These are phyloP conservation scores for Montipora sp. DNA, from an alignment of 64 coral and sea anemone species.

Conservation along the genomic window DNA sequence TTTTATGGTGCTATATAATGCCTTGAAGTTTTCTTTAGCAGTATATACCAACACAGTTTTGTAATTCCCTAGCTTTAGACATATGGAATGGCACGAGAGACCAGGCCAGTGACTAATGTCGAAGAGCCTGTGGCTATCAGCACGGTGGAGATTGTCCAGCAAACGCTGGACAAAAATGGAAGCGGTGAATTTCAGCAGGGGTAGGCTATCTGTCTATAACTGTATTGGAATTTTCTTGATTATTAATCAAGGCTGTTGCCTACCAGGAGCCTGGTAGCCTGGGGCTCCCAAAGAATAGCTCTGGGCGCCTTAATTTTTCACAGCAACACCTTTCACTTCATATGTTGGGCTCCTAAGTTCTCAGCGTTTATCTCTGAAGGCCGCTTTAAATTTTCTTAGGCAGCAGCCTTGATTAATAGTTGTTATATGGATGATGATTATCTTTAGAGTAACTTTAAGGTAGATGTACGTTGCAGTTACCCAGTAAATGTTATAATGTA, in stretches of 20 bases:
- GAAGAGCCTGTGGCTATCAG: constrained; percentile 5
- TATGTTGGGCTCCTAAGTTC: too few species aligned
- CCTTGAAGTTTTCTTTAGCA: constrained; percentile 8
- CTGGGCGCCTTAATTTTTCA: too few species aligned
- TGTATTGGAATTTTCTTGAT: constrained; percentile 17
- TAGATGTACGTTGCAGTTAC: not conserved
- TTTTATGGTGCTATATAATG: constrained; percentile 32
- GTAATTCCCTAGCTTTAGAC: constrained; percentile 8
- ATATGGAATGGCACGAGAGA: not conserved
- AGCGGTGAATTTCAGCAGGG: constrained; percentile 11
- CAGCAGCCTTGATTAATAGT: too few species aligned
- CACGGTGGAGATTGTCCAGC: constrained; percentile 4
- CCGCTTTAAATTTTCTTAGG: too few species aligned
- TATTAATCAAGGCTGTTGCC: not conserved
- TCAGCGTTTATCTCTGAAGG: too few species aligned
- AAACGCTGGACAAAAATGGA: constrained; percentile 9
- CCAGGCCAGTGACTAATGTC: not conserved
- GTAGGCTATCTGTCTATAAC: constrained; percentile 9
- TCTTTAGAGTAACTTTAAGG: not conserved
- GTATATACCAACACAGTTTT: not conserved
- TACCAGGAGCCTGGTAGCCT: too few species aligned
- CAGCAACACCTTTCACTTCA: too few species aligned
- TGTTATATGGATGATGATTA: not conserved
- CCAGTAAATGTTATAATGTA: not conserved
- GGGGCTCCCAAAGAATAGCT: too few species aligned